Evolutionary conservation across 1,140 invertebrate species (phyloP), one percentile per base, ranked within the genome.

Genomic region (Drosophila yakuba): DNA sequence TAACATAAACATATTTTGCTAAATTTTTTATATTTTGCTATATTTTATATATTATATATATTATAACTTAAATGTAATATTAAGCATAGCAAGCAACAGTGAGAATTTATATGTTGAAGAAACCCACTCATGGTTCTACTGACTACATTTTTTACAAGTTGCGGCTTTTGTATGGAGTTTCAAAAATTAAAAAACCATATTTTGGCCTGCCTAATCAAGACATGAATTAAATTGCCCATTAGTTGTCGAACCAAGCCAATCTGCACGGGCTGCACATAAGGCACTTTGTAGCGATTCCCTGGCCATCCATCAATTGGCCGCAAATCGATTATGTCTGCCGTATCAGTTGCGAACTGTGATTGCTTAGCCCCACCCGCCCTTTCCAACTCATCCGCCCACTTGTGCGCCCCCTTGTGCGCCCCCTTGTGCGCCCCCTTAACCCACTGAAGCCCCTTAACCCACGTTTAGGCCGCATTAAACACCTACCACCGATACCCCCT

Each of bases 271-370:
- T n/a, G 25, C 38, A 48, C 47, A 41, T 45, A 71, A 58, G 51
- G 8, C 50, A 45, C 50, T 51, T 62, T 67, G 59, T 28, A 57
- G 50, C 50, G 15, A 54, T 39, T 17, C 20, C 39, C 61, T 3
- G 41, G 23, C 50, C 47, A 68, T 47, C 66, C 64, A 66, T 68
- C 64, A 68, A 68, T 68, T 45, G 64, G 47, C 47, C 15, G 61
- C 64, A 68, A 72, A 72, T 72, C 66, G 66, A 72, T 60, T 72
- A 72, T 72, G 32, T 59, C 45, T 38, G 69, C 43, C 48, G 52
- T 71, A 69, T 69, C 51, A 41, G 66, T 58, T 69, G 39, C 25
- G 50, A 57, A 35, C 50, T 57, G 52, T 68, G 63, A 71, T 71
- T 56, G 35, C 67, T 20, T 15, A 0, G 7, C 25, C 25, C 17